A percentile compares a stretch with the other conserved stretches of the same genome.
These are phyloP conservation scores for Harpagoxenus sublaevis DNA, from an alignment of 2,888 invertebrate species.

Conservation along the genomic window DNA sequence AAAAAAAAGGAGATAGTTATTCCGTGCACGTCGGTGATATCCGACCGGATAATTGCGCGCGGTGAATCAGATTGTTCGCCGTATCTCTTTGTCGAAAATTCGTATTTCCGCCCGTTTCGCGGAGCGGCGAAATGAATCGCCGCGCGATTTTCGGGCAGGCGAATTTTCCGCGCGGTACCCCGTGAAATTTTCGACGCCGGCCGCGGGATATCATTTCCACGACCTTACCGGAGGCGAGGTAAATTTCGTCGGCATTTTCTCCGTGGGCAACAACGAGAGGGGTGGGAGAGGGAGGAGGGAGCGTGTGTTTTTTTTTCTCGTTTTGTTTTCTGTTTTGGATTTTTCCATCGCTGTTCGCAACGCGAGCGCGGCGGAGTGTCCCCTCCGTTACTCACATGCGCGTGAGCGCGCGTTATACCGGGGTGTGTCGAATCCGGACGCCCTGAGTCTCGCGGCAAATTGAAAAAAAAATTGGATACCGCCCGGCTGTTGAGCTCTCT, in stretches of 20 bases:
- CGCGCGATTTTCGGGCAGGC: constrained; percentile 17
- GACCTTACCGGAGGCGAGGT: constrained; percentile 54
- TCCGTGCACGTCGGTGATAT: constrained; percentile 31
- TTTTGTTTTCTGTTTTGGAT: constrained; percentile 26
- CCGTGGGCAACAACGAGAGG: background rate
- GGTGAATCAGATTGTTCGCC: constrained; percentile 40
- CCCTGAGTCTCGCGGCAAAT: constrained; percentile 54
- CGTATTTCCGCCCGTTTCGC: constrained; percentile 17
- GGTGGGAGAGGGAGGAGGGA: background rate
- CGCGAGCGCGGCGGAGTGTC: constrained; percentile 20
- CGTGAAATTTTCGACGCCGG: constrained; percentile 39
- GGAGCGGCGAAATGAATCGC: constrained; percentile 24
- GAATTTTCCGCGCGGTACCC: constrained; percentile 52
- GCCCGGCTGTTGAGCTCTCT: constrained; percentile 42
- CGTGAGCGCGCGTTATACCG: constrained; percentile 55
- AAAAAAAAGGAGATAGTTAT: constrained; percentile 12
- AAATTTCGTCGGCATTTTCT: constrained; percentile 53
- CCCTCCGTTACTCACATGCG: constrained; percentile 30
- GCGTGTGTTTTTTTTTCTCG: background rate
- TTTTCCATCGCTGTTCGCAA: constrained; percentile 35
- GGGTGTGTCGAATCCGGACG: constrained; percentile 50
- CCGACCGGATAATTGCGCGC: constrained; percentile 45
- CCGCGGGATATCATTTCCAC: constrained; percentile 54
- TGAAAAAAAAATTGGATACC: constrained; percentile 65
- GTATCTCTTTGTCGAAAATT: constrained; percentile 31